phyloP scores from a whole-genome alignment of 2,113 vertebrate species.

The Synchiropus splendidus region DNA sequence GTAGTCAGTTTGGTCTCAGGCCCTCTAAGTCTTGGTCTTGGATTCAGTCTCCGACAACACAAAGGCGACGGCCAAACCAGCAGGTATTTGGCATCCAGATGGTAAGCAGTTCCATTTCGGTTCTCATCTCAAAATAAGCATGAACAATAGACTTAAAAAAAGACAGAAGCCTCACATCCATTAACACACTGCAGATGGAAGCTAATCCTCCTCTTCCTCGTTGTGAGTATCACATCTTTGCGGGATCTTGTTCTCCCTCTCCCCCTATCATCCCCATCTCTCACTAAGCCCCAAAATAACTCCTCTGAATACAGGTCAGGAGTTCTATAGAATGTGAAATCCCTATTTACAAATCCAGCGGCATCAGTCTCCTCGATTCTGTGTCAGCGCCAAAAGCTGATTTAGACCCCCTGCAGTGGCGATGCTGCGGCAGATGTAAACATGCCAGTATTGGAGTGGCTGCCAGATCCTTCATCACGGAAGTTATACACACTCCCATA shows the following conservation, averaged over 20 bases:
- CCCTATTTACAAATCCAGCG: conserved; percentile 40
- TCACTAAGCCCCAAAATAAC: conserved; percentile 40
- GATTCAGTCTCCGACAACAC: too few species aligned
- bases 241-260: conserved; percentile 27
- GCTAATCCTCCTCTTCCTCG: conserved; percentile 55
- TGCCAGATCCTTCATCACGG: conserved; percentile 12
- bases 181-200: conserved; percentile 49
- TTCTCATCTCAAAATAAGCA: too few species aligned
- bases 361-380: conserved; percentile 35
- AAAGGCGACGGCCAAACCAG: too few species aligned
- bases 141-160: background rate
- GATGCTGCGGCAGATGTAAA: conserved; percentile 13
- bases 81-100: too few species aligned
- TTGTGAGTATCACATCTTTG: conserved; percentile 43
- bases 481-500: conserved; percentile 1
- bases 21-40: too few species aligned
- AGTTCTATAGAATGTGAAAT: conserved; percentile 23
- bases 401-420: conserved; percentile 18
- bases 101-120: too few species aligned
- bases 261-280: conserved; percentile 4
- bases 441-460: conserved; percentile 9
- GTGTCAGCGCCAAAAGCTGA: conserved; percentile 31
- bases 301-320: conserved; percentile 53
- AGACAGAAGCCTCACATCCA: conserved; percentile 38
- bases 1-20: too few species aligned